Base-by-base conservation (phyloP, 1,140 invertebrate species). In the Drosophila miranda region DNA sequence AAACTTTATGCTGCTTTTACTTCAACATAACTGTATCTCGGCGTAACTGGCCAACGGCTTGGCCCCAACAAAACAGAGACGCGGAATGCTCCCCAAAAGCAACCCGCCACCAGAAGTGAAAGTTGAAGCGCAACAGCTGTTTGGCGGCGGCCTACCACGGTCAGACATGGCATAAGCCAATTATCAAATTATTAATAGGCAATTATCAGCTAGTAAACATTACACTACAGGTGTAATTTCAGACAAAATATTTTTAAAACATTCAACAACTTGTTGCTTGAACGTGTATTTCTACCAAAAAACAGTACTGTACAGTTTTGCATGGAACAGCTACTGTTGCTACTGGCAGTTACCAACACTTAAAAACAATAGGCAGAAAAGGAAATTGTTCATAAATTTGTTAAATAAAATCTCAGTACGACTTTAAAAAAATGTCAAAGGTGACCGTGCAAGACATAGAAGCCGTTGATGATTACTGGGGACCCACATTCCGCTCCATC, bases 401-500 rank as follows among this genome's bases (percentile, higher is more conserved):
- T 19, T 44, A 7, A 19, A 38, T 3, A 55, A 46, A 60, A 58
- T 28, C 54, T 6, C 7, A 56, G 14, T n/a, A 58, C 49, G 11
- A 21, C 7, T 8, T 28, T n/a, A 28, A 7, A 34, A 67, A 21
- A 9, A 91, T 91, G 90, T 89, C 90, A 9, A 91, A 96, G 83
- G 92, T 95, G 60, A 93, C 95, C 57, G 93, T 96, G 9, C 94
- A 97, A 92, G 97, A 98, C 91, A 97, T 98, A 67, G 97, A 98
- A 92, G 95, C 96, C 5, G 96, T 97, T 51, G 96, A 98, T 86
- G 96, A 97, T 91, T 97, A 97, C 86, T 96, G 96, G 93, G 96
- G 96, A 2, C 96, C 96, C 13, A 97, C 96, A 4, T 97, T 97
- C 89, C 94, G 96, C 91, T 97, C 98, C 83, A 93, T 94, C 23